Conservation (phyloP, 2,888 invertebrate species). For the Morinoia aosen region DNA sequence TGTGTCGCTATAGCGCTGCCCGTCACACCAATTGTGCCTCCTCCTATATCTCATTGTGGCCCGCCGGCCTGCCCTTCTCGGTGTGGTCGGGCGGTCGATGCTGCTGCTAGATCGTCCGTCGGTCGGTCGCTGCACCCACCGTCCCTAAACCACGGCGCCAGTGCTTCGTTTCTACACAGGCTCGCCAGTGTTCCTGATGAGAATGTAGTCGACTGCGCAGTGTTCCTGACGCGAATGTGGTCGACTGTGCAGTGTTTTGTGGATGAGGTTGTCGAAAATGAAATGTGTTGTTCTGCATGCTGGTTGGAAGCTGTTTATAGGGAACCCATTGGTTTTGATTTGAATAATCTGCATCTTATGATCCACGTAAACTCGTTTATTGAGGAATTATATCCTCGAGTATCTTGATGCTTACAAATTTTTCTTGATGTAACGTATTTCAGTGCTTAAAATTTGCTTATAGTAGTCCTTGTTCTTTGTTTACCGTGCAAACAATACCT, state of each 20-base stretch:
- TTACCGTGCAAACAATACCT: background rate
- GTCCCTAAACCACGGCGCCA: background rate
- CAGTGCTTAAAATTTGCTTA: background rate
- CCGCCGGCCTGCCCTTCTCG: background rate
- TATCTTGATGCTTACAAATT: background rate
- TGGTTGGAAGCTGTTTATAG: background rate
- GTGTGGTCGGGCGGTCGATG: background rate
- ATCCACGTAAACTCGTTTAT: background rate
- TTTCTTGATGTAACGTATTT: background rate
- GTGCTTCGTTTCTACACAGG: background rate
- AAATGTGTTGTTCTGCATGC: background rate
- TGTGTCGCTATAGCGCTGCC: slow-evolving; percentile 3
- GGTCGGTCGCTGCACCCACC: background rate
- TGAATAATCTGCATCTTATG: background rate
- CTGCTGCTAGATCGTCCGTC: too few species aligned
- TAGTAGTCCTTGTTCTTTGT: background rate
- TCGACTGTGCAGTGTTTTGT: background rate
- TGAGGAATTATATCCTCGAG: background rate
- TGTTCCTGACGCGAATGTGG: background rate
- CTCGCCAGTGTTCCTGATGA: background rate
- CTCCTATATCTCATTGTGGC: slow-evolving; percentile 1
- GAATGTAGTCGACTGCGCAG: background rate
- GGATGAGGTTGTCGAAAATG: background rate
- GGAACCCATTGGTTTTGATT: background rate
- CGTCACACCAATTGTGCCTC: slow-evolving; percentile 17